Base-by-base conservation (phyloP, 2,797 vertebrate species). In the Alosa sapidissima region DNA sequence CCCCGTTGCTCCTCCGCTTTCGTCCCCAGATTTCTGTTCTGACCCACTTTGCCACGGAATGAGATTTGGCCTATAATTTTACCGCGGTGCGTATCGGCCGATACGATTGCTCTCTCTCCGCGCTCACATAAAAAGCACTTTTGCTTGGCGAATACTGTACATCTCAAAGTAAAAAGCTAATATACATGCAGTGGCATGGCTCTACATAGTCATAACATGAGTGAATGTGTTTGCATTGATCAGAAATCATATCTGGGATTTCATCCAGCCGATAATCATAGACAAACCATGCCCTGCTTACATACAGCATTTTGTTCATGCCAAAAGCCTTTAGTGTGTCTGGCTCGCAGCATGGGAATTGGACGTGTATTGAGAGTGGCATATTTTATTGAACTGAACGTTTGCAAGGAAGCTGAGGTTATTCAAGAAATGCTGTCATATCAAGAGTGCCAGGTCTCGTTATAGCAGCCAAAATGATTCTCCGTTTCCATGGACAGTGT, bases 41-140 rank as follows among this genome's bases (percentile, higher is more conserved):
- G 88, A 86, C 85, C 87, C 87, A 88, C 49, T 88, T 89, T 78
- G n/a, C 81, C 72, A 47, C 41, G 2, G 72, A 78, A 16, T 47
- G 36, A 16, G 41, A 78, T n/a, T 78, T 45, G 36, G 72, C 72
- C 72, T 47, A 21, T 36, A 78, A 78, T 78, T 78, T 75, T 19
- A 19, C 68, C 16, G 68, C 68, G 33, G 68, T 75, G 36, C 36
- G 36, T 75, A 36, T 19, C 68, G 14, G 36, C 36, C 45, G 68
- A 75, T 75, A 36, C 75, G 36, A 75, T 45, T 45, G 21, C 72
- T 45, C 9, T 47, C 41, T 41, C 5, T 2, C 16, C 13, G 72
- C 13, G 72, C 41, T 47, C 72, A 45, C 1, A 36, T 78, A 36
- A 19, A 45, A 78, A 45, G 41, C 36, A 78, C 41, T 47, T 41